Base-by-base conservation (phyloP, 2,113 vertebrate species). In the Plecotus auritus region DNA sequence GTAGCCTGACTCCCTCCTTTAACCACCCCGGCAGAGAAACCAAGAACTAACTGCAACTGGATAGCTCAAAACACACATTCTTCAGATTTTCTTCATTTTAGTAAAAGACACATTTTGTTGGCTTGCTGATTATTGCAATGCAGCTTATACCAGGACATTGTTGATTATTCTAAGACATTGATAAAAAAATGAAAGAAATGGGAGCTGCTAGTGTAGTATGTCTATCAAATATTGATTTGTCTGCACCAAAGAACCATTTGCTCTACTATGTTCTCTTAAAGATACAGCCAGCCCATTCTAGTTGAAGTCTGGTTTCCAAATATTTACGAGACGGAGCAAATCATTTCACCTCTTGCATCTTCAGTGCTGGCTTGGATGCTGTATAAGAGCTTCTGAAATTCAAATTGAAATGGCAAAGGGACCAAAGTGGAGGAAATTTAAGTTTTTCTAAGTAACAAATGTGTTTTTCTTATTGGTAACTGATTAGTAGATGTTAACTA, bases 1-100 rank as follows among this genome's bases (percentile, higher is more conserved):
- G 26, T 30, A 90, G 47, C 8, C 64, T 93, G 97, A 92, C 95
- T 90, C 10, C 87, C 32, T 82, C 9, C 73, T 93, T 96, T 82
- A 42, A 30, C 72, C 11, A 72, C 61, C 26, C 47, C 47, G 40
- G 77, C 49, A 92, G 40, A 82, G 51, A 89, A 56, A 23, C 69
- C 77, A 85, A 91, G 70, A 64, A 69, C 12, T 78, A 54, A 51
- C 76, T 30, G 40, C 40, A 83, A 51, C 45, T 81, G 61, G 10
- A n/a, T 73, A 4, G 4, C 14, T 93, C 69, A 91, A 69, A 80
- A 59, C 37, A 18, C 4, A 72, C 28, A 77, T 23, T 86, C 51
- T 49, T 54, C 81, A 51, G n/a, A 76, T 18, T 61, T 28, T 88
- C 37, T 81, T 10, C n/a, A 28, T 78, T 72, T 88, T 86, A 92